Evolutionary conservation across 2,888 invertebrate species (phyloP).

Genomic region (Drymonia ruficornis): DNA sequence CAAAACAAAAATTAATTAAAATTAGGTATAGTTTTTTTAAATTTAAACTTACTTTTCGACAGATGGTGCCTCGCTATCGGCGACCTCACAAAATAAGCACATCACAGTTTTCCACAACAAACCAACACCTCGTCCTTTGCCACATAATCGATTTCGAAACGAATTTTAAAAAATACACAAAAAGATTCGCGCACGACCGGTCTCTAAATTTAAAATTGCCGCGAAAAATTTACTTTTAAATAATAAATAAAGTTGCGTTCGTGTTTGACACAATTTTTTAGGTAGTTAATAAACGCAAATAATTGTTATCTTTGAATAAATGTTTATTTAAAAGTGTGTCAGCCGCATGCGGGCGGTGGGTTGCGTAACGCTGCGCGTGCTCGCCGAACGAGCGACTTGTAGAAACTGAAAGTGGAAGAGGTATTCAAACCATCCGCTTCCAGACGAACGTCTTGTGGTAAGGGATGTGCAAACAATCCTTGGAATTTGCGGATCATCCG

Average conservation of each 20-base stretch:
- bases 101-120: constrained; percentile 55
- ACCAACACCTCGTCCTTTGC: constrained; percentile 58
- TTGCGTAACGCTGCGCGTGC: constrained; percentile 66
- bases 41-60: constrained; percentile 71
- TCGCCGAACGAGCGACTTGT: constrained; percentile 54
- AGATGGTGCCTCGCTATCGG: constrained; percentile 72
- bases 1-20: too few relatives aligned
- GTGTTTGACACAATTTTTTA: constrained; percentile 27
- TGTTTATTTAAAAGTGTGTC: constrained; percentile 65
- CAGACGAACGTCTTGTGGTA: constrained; percentile 36
- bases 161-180: constrained; percentile 39
- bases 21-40: too few relatives aligned
- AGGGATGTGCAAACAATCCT: constrained; percentile 39
- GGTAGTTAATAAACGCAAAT: constrained; percentile 33
- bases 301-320: constrained; percentile 34
- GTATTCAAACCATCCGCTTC: constrained; percentile 11
- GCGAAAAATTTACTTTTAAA: constrained; percentile 26
- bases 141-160: constrained; percentile 46
- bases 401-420: constrained; percentile 78
- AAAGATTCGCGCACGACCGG: constrained; percentile 23
- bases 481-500: constrained; percentile 21
- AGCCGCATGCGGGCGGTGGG: constrained; percentile 56
- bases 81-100: constrained; percentile 71
- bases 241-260: constrained; percentile 14
- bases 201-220: constrained; percentile 20